Evolutionary conservation across 2,113 vertebrate genomes (phyloP).

Genomic region (Otocyon megalotis): DNA sequence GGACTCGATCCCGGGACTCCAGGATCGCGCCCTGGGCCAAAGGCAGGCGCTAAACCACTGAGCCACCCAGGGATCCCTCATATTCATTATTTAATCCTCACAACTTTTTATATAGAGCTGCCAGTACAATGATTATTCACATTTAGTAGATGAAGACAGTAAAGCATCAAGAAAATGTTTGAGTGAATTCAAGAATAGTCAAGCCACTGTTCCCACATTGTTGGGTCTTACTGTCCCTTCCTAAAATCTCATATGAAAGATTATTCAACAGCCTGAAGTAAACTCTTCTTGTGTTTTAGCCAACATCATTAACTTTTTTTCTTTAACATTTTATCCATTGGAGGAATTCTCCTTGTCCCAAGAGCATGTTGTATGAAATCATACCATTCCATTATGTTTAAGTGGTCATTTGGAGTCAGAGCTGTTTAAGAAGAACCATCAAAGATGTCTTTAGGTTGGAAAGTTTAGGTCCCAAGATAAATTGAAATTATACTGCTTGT

Average conservation of each 20-base stretch:
- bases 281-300: constrained; percentile 22
- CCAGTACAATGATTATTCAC: background rate
- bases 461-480: background rate
- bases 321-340: constrained; percentile 18
- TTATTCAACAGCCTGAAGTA: background rate
- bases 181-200: background rate
- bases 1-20: too few relatives aligned
- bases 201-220: background rate
- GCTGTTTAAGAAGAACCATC: constrained; percentile 11
- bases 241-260: background rate
- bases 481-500: background rate
- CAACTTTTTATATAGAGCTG: background rate
- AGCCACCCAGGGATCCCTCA: too few relatives aligned
- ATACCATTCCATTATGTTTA: constrained; percentile 29
- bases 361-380: background rate
- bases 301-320: constrained; percentile 12
- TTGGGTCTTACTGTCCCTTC: background rate
- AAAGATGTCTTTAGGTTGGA: background rate
- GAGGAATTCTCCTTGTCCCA: constrained; percentile 43
- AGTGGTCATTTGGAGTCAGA: constrained; percentile 24
- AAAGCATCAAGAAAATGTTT: background rate
- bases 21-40: too few relatives aligned
- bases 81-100: background rate
- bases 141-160: background rate
- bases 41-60: too few relatives aligned